A percentile compares a stretch with the other conserved stretches of the same genome.
These are phyloP conservation scores for Unio pictorum DNA, from an alignment of 2,888 invertebrate genomes.

Conservation along the genomic window DNA sequence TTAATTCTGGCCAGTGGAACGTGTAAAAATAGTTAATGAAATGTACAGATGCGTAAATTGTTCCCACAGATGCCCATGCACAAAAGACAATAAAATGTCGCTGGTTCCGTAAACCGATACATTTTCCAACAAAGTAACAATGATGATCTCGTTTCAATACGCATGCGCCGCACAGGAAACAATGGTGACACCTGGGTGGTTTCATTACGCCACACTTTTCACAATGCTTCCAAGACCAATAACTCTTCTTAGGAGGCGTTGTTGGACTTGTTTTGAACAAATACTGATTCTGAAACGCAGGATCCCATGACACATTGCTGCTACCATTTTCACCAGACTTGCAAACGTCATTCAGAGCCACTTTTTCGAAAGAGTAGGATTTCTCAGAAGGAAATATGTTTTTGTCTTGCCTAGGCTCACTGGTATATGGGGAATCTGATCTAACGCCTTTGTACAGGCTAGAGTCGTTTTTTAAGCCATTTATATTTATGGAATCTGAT, in stretches of 20 bases:
- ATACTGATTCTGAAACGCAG: too few species aligned
- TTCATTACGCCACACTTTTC: constrained; percentile 51
- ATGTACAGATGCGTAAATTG: constrained; percentile 17
- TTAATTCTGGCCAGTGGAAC: constrained; percentile 3
- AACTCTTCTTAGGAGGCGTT: constrained; percentile 41
- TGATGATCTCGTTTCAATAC: constrained; percentile 68
- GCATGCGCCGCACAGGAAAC: constrained; percentile 59
- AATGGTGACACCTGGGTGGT: constrained; percentile 67
- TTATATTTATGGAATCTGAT: too few species aligned
- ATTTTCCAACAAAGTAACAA: constrained; percentile 64
- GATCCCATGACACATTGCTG: too few species aligned
- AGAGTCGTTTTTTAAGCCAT: too few species aligned
- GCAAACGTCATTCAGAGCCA: too few species aligned
- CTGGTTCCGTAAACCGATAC: constrained; percentile 64
- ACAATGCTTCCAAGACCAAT: constrained; percentile 67
- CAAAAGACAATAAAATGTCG: constrained; percentile 63
- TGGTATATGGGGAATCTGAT: too few species aligned
- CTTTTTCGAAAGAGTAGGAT: too few species aligned
- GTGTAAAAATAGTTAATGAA: constrained; percentile 15
- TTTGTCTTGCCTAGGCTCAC: too few species aligned
- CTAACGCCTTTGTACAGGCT: too few species aligned
- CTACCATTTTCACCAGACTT: too few species aligned
- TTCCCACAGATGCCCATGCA: constrained; percentile 47
- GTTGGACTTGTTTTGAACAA: too few species aligned
- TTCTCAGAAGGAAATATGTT: too few species aligned